A percentile compares a stretch with the other conserved stretches of the same genome.
Conservation (phyloP, 2,888 invertebrate species). For the Nomada fabriciana region DNA sequence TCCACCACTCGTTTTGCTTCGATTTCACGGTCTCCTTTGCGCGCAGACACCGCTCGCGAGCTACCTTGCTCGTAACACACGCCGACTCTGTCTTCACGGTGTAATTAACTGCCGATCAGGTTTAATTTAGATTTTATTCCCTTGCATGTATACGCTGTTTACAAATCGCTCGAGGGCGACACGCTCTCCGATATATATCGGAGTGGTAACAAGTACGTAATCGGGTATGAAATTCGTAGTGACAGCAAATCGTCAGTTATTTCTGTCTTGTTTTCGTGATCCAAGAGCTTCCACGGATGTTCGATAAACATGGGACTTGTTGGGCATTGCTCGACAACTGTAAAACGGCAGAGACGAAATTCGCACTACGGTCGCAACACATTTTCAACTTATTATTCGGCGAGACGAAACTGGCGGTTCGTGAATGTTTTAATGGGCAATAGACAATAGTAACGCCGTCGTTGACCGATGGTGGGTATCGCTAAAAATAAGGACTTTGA, state of each 20-base stretch:
- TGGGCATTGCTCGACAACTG: not conserved
- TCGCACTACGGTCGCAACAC: not conserved
- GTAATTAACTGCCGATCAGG: not conserved
- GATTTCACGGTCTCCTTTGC: constrained; percentile 2
- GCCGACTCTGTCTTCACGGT: no score
- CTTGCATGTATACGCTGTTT: not conserved
- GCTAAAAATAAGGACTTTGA: constrained; percentile 80
- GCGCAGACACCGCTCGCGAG: not conserved
- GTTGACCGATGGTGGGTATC: constrained; percentile 63
- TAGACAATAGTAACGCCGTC: constrained; percentile 72
- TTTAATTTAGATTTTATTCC: not conserved
- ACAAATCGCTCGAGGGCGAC: not conserved
- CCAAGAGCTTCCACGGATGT: constrained; percentile 2
- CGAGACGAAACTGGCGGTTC: not conserved
- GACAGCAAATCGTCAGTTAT: constrained; percentile 24
- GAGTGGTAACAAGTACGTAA: not conserved
- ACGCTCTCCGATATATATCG: not conserved
- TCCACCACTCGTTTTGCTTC: constrained; percentile 11
- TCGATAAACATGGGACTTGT: not conserved
- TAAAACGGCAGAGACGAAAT: not conserved
- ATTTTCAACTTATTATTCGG: not conserved
- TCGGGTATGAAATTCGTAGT: constrained; percentile 19
- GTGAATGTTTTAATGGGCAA: constrained; percentile 28
- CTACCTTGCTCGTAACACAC: not conserved
- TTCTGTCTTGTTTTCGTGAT: constrained; percentile 17